A percentile compares a stretch with the other conserved stretches of the same genome.
Conservation (phyloP, 2,888 invertebrate genomes). For the Chaetogeoica ovagalla region DNA sequence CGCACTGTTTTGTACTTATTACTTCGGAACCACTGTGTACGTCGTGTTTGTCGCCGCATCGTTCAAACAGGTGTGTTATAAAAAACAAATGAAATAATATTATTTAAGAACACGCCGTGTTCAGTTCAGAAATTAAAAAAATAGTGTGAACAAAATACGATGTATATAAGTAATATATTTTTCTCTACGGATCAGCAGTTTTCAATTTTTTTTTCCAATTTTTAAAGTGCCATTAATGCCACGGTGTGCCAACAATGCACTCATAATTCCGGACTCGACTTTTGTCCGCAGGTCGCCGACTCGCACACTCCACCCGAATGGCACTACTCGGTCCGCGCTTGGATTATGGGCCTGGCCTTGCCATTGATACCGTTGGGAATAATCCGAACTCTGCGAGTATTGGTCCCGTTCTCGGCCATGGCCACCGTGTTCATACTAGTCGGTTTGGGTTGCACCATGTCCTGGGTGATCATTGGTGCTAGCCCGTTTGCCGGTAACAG, state of each 20-base stretch:
- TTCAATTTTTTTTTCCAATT: too few relatives aligned
- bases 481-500: slow-evolving; percentile 58
- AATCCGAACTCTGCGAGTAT: slow-evolving; percentile 75
- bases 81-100: too few relatives aligned
- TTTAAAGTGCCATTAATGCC: too few relatives aligned
- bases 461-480: slow-evolving; percentile 68
- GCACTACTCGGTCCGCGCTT: slow-evolving; percentile 63
- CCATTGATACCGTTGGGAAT: slow-evolving; percentile 74
- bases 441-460: slow-evolving; percentile 64
- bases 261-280: too few relatives aligned
- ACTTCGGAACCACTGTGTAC: slow-evolving; percentile 64
- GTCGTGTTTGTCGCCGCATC: slow-evolving; percentile 76
- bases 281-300: slow-evolving; percentile 56
- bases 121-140: too few relatives aligned
- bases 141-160: too few relatives aligned
- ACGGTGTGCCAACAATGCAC: too few relatives aligned
- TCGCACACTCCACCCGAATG: slow-evolving; percentile 53
- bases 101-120: too few relatives aligned
- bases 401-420: slow-evolving; percentile 86
- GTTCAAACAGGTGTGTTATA: slow-evolving; percentile 67
- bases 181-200: too few relatives aligned
- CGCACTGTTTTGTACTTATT: slow-evolving; percentile 58
- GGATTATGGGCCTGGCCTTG: slow-evolving; percentile 70
- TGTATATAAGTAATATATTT: too few relatives aligned
- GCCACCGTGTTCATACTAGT: slow-evolving; percentile 81